Conservation (phyloP, 2,113 vertebrate species). For the Semicossyphus pulcher region DNA sequence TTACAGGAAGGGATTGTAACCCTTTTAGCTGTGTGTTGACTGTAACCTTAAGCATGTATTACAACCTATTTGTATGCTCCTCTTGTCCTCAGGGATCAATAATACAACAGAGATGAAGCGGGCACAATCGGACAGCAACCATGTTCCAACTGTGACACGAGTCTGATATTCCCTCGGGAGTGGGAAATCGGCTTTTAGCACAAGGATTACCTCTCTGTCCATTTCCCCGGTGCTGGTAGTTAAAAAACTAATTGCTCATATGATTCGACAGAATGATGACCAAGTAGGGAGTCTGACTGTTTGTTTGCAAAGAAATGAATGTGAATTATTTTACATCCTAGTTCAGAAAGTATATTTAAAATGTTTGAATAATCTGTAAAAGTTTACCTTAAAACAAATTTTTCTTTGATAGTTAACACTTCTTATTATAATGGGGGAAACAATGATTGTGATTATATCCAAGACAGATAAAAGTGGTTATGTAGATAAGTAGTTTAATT, state of each 20-base stretch:
- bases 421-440: background rate
- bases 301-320: background rate
- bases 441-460: too few species aligned
- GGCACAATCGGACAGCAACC: background rate
- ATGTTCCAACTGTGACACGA: constrained; percentile 3
- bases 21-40: too few species aligned
- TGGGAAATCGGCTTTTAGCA: background rate
- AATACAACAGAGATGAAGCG: constrained; percentile 1
- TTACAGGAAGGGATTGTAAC: too few species aligned
- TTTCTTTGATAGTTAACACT: background rate
- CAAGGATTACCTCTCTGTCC: background rate
- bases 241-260: background rate
- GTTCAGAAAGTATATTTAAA: background rate
- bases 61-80: background rate
- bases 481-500: background rate
- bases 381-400: background rate
- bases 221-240: background rate
- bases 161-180: background rate
- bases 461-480: background rate
- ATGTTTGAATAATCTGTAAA: background rate
- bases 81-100: constrained; percentile 40
- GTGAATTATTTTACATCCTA: background rate
- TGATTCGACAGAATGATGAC: background rate
- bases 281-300: background rate
- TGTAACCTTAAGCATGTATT: constrained; percentile 2